Evolutionary conservation across 1,140 invertebrate species (phyloP), one percentile per base, ranked within the genome.

Genomic region (Aplysia californica): DNA sequence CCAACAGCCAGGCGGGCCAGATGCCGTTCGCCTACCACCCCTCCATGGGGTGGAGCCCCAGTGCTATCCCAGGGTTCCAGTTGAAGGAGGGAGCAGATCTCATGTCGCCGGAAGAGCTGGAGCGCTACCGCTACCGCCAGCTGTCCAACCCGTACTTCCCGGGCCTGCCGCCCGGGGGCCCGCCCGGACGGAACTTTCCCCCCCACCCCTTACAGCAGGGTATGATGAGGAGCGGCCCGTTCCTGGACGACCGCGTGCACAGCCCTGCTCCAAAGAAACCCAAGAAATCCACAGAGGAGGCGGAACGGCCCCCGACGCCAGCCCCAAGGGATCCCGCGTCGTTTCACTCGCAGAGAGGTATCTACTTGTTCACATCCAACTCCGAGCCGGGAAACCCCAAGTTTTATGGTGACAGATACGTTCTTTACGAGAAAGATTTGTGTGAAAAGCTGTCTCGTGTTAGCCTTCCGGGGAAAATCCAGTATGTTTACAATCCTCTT

Each of bases 401-500:
- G 18, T 70, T 58, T 20, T 65, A 82, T 18, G 64, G 78, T 10
- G 80, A 85, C 58, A 56, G 65, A 29, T 82, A 80, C 58, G 66
- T 85, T 29, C 26, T 80, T 71, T 78, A 80, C 56, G 83, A 86
- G 77, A 81, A 79, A 58, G 75, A 72, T n/a, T 69, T 83, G 71
- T 84, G 83, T 80, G 78, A 82, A 38, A 72, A 79, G 64, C 73
- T 86, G 31, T 77, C 79, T 31, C 75, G 74, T 26, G 79, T 86
- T 1, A 76, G 73, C 56, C 80, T 87, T 68, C 72, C 79, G 35
- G 78, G 81, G 31, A 91, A 92, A 20, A 91, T 95, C 1, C 85
- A 91, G 31, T 94, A 93, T 86, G 89, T 95, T 29, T 97, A 97
- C 83, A 96, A 95, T 91, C 96, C 96, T 15, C 85, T 96, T 50